These are phyloP conservation scores for Sesia apiformis DNA, from an alignment of 2,888 invertebrate genomes.

Conservation along the genomic window DNA sequence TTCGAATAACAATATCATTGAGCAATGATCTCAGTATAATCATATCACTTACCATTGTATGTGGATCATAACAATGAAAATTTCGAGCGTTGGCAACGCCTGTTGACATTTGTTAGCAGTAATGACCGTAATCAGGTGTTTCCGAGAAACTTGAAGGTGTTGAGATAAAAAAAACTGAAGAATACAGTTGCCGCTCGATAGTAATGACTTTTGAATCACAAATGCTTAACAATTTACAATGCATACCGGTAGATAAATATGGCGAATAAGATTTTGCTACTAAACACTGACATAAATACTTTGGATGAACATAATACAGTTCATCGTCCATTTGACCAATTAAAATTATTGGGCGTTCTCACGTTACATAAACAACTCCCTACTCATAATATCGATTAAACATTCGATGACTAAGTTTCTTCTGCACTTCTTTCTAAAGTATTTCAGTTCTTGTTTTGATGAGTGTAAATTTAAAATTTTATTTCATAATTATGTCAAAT, in stretches of 20 bases:
- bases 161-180: conserved; percentile 13
- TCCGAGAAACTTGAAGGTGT: conserved; percentile 17
- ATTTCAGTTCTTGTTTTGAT: too few relatives aligned
- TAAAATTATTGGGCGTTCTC: too few relatives aligned
- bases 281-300: too few relatives aligned
- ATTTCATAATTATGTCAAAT: too few relatives aligned
- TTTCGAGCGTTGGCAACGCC: conserved; percentile 7
- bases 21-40: not conserved
- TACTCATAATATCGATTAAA: too few relatives aligned
- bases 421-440: too few relatives aligned
- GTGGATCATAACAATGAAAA: not conserved
- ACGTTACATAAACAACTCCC: too few relatives aligned
- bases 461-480: too few relatives aligned
- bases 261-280: not conserved
- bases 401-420: too few relatives aligned
- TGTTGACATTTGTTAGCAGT: conserved; percentile 20
- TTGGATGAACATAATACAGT: too few relatives aligned
- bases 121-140: conserved; percentile 20
- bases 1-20: not conserved
- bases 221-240: not conserved
- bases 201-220: not conserved
- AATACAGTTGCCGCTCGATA: conserved; percentile 4
- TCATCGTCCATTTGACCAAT: too few relatives aligned
- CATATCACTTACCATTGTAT: not conserved
- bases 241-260: not conserved